Evolutionary conservation across 2,797 vertebrate species (phyloP).

Genomic region (Myotis daubentonii): DNA sequence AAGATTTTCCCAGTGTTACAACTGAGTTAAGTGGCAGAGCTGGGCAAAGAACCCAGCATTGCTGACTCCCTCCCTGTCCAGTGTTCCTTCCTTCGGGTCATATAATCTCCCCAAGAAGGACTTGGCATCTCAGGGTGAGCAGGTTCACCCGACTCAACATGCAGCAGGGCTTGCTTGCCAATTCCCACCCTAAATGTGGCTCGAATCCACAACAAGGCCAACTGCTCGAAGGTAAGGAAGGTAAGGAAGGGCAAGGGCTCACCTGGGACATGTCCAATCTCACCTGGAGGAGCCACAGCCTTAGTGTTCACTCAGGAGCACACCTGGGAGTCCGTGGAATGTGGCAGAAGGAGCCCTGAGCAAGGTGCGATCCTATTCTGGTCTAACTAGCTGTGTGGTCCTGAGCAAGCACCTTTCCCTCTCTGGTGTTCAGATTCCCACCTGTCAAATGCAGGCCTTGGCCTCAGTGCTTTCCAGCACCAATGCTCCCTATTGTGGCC

Average conservation of each 20-base stretch:
- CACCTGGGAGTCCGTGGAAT: neutral
- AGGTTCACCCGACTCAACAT: neutral
- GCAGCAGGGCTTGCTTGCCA: neutral
- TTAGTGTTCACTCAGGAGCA: neutral
- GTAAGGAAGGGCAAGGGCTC: neutral
- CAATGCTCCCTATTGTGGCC: neutral
- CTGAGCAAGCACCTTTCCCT: neutral
- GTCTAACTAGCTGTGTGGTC: neutral
- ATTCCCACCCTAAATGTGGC: neutral
- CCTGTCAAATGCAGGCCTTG: neutral
- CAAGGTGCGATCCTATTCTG: neutral
- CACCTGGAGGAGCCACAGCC: neutral
- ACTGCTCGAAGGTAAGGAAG: neutral
- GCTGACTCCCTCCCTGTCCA: neutral
- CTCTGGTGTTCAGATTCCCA: neutral
- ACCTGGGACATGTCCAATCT: neutral
- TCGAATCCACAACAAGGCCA: neutral
- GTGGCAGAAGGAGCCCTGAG: neutral
- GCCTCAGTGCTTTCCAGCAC: neutral
- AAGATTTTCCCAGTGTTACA: neutral
- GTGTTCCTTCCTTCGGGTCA: neutral
- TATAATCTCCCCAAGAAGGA: neutral
- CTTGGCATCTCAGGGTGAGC: neutral
- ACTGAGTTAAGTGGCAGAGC: neutral
- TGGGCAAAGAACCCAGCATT: neutral